These are phyloP conservation scores for Ornithorhynchus anatinus DNA, from an alignment of 2,113 vertebrate species.

Conservation along the genomic window DNA sequence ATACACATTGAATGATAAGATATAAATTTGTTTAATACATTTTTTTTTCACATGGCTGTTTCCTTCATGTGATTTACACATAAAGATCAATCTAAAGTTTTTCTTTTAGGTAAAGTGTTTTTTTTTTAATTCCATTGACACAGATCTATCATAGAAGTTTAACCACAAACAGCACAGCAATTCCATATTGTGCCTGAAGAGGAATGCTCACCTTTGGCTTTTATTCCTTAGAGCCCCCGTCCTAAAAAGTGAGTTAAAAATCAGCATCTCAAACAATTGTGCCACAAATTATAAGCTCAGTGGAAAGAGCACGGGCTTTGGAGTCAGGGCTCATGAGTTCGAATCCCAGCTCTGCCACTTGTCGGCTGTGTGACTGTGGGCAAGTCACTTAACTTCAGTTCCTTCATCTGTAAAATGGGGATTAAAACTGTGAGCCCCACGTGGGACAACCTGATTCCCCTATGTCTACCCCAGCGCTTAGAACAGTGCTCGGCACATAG, in stretches of 20 bases:
- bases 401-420: too few species aligned
- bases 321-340: too few species aligned
- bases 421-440: too few species aligned
- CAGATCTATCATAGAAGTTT: neutral
- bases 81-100: neutral
- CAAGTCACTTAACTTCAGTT: too few species aligned
- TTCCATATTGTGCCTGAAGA: neutral
- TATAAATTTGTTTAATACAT: neutral
- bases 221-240: neutral
- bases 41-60: neutral
- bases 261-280: too few species aligned
- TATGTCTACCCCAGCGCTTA: too few species aligned
- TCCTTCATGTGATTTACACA: neutral
- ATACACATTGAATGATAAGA: neutral
- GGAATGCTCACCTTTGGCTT: constrained; percentile 6
- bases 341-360: too few species aligned
- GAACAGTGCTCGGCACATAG: too few species aligned
- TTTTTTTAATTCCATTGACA: neutral
- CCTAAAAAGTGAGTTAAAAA: constrained; percentile 23
- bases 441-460: too few species aligned
- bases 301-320: too few species aligned
- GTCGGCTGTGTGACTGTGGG: too few species aligned
- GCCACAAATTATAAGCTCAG: too few species aligned
- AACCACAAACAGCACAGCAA: neutral
- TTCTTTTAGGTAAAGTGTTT: neutral